Percentiles rank a stretch among this genome's conserved stretches.
Evolutionary conservation across 2,113 vertebrate species (phyloP).

Genomic region (Scomber japonicus): DNA sequence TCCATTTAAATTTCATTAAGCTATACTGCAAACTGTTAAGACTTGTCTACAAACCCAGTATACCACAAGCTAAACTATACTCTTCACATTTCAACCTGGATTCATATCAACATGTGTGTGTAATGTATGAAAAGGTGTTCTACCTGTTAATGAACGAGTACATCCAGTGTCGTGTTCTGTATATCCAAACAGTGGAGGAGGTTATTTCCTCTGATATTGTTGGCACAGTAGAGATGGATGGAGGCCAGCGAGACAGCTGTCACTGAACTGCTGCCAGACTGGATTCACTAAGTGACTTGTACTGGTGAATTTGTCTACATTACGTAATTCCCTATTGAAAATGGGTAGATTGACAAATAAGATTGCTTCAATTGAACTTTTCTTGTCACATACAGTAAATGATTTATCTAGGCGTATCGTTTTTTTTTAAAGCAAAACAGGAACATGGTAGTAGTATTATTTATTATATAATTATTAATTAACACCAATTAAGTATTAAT

Average conservation of each 20-base stretch:
- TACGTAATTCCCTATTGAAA: neutral
- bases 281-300: neutral
- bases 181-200: slow-evolving; percentile 36
- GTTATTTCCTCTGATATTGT: slow-evolving; percentile 36
- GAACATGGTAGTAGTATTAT: too few species aligned
- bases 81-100: neutral
- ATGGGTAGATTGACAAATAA: too few species aligned
- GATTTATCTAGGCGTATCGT: neutral
- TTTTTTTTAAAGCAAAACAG: too few species aligned
- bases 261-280: slow-evolving; percentile 22
- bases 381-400: too few species aligned
- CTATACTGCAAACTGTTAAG: too few species aligned
- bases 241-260: slow-evolving; percentile 42
- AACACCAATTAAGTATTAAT: too few species aligned
- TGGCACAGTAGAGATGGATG: slow-evolving; percentile 35
- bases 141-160: slow-evolving; percentile 7
- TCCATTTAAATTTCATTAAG: too few species aligned
- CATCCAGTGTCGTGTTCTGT: slow-evolving; percentile 31
- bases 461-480: too few species aligned
- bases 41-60: neutral
- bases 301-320: neutral
- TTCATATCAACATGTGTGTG: neutral
- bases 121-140: neutral
- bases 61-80: neutral
- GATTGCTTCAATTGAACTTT: too few species aligned